phyloP scores from a whole-genome alignment of 2,888 invertebrate species.

The Ochlodes sylvanus region DNA sequence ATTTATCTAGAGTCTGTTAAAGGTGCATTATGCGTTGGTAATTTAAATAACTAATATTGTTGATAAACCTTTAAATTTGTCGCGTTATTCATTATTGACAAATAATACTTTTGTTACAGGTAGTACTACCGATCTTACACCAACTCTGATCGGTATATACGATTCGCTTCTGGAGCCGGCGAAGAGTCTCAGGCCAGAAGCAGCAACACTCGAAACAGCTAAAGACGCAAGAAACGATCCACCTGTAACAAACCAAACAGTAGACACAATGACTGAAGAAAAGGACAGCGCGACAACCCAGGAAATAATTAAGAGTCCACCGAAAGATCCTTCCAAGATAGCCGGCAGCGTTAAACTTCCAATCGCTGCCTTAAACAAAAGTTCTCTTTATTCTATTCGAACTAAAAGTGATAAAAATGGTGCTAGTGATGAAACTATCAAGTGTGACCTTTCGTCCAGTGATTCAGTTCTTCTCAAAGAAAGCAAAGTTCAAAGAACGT shows the following conservation, averaged over 20 bases:
- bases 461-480: conserved; percentile 60
- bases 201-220: conserved; percentile 66
- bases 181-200: conserved; percentile 67
- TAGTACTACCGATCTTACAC: conserved; percentile 93
- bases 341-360: conserved; percentile 75
- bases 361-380: conserved; percentile 72
- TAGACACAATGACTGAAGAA: conserved; percentile 53
- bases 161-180: conserved; percentile 89
- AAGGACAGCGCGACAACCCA: conserved; percentile 48
- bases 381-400: conserved; percentile 70
- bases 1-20: conserved; percentile 13
- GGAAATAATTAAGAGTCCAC: conserved; percentile 49
- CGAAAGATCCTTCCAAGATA: conserved; percentile 67
- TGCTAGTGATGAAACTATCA: conserved; percentile 56
- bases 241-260: conserved; percentile 56
- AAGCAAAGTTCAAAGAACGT: conserved; percentile 64
- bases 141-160: conserved; percentile 94
- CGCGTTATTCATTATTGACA: neutral
- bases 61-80: neutral
- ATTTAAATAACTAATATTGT: neutral
- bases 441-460: conserved; percentile 64
- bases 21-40: neutral
- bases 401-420: conserved; percentile 77
- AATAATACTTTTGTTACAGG: conserved; percentile 86
- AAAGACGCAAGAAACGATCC: conserved; percentile 82